Evolutionary conservation across 2,797 vertebrate species (phyloP).

Genomic region (Mastacembelus armatus): DNA sequence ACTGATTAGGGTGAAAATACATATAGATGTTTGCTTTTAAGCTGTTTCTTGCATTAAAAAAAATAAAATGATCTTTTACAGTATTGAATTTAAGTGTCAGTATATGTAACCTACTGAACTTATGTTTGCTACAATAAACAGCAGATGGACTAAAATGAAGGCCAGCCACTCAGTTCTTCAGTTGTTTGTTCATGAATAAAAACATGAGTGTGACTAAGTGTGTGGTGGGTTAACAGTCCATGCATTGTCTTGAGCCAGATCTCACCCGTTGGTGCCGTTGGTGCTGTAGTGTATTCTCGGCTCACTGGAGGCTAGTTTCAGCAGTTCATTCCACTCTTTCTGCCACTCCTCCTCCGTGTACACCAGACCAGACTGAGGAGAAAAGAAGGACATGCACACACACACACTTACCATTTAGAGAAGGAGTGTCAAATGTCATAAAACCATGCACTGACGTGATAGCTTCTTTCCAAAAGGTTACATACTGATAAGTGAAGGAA

Average conservation of each 20-base stretch:
- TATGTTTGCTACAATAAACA: slow-evolving; percentile 12
- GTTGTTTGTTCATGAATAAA: slow-evolving; percentile 65
- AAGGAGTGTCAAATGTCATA: slow-evolving; percentile 65
- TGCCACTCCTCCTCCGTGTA: slow-evolving; percentile 99
- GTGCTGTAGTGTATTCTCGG: slow-evolving; percentile 92
- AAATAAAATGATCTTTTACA: too few species aligned
- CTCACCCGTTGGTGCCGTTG: slow-evolving; percentile 86
- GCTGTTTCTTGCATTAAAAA: too few species aligned
- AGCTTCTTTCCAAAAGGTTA: slow-evolving; percentile 44
- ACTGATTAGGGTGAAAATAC: not conserved
- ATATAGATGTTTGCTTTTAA: not conserved
- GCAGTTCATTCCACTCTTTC: slow-evolving; percentile 96
- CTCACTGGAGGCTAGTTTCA: slow-evolving; percentile 93
- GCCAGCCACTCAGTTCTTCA: slow-evolving; percentile 22
- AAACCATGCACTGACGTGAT: slow-evolving; percentile 53
- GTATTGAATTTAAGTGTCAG: too few species aligned
- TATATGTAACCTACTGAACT: slow-evolving; percentile 23
- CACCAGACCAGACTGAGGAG: slow-evolving; percentile 91
- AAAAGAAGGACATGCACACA: slow-evolving; percentile 37
- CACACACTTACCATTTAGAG: slow-evolving; percentile 57
- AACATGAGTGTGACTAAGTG: slow-evolving; percentile 57
- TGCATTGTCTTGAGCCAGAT: slow-evolving; percentile 55
- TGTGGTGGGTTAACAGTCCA: slow-evolving; percentile 48
- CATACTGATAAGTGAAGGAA: slow-evolving; percentile 37
- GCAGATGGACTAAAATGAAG: slow-evolving; percentile 33